Percentiles rank a stretch among this genome's conserved stretches.
These are phyloP conservation scores for Agelastica alni DNA, from an alignment of 2,888 invertebrate species.

Conservation along the genomic window DNA sequence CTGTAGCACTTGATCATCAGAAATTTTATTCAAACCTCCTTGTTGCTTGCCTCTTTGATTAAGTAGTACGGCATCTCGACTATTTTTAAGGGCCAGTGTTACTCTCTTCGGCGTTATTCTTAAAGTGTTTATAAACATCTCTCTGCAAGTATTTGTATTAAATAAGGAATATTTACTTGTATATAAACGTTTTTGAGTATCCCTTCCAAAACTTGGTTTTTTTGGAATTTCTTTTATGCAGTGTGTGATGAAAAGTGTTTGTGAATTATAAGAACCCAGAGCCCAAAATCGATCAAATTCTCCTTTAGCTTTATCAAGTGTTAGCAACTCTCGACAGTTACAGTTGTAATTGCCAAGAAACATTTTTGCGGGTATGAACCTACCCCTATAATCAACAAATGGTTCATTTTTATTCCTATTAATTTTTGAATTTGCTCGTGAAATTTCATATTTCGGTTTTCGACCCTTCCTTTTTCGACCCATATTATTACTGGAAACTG, in stretches of 20 bases:
- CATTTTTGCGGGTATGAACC: no score
- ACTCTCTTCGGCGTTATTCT: slow-evolving; percentile 8
- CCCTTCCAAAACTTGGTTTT: slow-evolving; percentile 3
- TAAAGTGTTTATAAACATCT: slow-evolving; percentile 8
- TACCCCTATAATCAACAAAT: not conserved
- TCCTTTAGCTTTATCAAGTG: no score
- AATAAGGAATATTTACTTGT: not conserved
- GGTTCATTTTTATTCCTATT: slow-evolving; percentile 2
- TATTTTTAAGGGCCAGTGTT: slow-evolving; percentile 4
- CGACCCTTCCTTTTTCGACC: no score
- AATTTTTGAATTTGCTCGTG: no score
- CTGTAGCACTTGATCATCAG: slow-evolving; percentile 10
- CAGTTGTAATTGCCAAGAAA: no score
- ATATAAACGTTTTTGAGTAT: slow-evolving; percentile 1
- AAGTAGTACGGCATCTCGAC: slow-evolving; percentile 2
- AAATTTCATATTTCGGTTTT: no score
- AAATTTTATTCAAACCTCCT: slow-evolving; percentile 8
- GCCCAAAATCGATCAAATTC: no score
- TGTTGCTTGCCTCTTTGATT: slow-evolving; percentile 7
- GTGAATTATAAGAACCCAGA: slow-evolving; percentile 10
- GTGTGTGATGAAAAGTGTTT: slow-evolving; percentile 6
- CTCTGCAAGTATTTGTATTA: slow-evolving; percentile 5
- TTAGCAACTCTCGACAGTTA: no score
- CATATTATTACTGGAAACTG: no score
- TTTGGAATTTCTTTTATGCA: slow-evolving; percentile 5